Base-by-base conservation (phyloP, 2,888 invertebrate species). In the Hydropsyche betteni region DNA sequence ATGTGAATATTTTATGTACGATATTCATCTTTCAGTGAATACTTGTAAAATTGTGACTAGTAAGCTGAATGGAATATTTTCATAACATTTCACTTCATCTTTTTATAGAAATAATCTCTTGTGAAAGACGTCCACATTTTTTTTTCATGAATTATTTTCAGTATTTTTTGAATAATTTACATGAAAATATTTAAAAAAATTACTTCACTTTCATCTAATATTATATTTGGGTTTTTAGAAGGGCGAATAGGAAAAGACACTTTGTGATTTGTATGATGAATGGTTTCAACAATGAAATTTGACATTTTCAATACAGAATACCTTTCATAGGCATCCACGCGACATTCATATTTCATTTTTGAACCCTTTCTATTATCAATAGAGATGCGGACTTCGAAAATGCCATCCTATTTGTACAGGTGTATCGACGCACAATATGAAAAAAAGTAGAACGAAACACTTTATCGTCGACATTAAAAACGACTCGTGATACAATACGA, bases 261-360 rank as follows among this genome's bases (percentile, higher is more conserved):
- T 34, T 34, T 64, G 33, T 61, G 24, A 61, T 33, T 61, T 33
- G 7, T 61, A 33, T 61, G 61, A 64, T 64, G 36, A 64, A 64
- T 36, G 64, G 36, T 36, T 2, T 36, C 36, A n/a, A 64, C 34
- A 34, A 64, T 16, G 55, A 55, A 33, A 33, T 61, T 64, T 64
- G 64, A 64, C 64, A 64, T 64, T 64, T 64, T 64, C 64, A 61
- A 61, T 61, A 33, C 16, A 24, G 61, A 61, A 61, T 10, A 24
- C 10, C 61, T 64, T 36, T 36, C 34, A 36, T 64, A 16, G 55
- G 12, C 16, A 24, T 24, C 8, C 64, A 34, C 24, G 64, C 34
- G 64, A 64, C 64, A 64, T 64, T 64, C 36, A 64, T 64, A 64
- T 64, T 36, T 64, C 64, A 64, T 36, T 64, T 64, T 64, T 64